Evolutionary conservation across 2,797 vertebrate genomes (phyloP).

Genomic region (Halcyon chelicuti): DNA sequence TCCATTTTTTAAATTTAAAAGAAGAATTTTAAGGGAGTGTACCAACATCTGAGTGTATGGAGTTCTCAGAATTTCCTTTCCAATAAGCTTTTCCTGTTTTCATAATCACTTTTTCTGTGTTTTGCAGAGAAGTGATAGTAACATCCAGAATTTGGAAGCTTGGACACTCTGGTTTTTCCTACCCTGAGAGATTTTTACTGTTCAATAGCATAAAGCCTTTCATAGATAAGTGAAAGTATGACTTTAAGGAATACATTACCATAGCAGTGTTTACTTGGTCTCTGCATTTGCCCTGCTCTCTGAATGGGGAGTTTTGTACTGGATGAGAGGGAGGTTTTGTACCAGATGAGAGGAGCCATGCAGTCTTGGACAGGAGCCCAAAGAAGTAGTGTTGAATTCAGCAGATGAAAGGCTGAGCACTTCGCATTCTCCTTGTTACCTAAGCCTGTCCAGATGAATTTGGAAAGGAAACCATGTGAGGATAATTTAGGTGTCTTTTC

Average conservation of each 20-base stretch:
- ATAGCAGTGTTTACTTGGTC: background rate
- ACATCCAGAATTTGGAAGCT: background rate
- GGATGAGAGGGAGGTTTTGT: background rate
- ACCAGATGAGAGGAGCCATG: background rate
- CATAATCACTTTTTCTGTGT: background rate
- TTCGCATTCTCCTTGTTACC: background rate
- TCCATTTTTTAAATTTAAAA: background rate
- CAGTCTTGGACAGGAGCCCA: conserved; percentile 29
- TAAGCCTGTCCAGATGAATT: background rate
- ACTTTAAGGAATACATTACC: background rate
- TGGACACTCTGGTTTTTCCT: background rate
- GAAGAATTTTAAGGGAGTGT: too few species aligned
- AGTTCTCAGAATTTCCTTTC: background rate
- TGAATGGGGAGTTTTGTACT: conserved; percentile 34
- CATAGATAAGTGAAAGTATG: background rate
- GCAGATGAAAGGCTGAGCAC: conserved; percentile 11
- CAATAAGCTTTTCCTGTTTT: background rate
- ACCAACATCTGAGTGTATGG: background rate
- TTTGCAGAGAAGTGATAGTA: background rate
- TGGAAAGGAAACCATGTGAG: background rate
- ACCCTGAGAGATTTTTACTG: background rate
- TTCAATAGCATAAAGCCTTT: background rate
- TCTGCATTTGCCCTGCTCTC: background rate
- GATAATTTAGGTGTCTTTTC: background rate
- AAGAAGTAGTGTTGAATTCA: background rate